Conservation (phyloP, 1,140 invertebrate species). For the Thaumatotibia leucotreta region DNA sequence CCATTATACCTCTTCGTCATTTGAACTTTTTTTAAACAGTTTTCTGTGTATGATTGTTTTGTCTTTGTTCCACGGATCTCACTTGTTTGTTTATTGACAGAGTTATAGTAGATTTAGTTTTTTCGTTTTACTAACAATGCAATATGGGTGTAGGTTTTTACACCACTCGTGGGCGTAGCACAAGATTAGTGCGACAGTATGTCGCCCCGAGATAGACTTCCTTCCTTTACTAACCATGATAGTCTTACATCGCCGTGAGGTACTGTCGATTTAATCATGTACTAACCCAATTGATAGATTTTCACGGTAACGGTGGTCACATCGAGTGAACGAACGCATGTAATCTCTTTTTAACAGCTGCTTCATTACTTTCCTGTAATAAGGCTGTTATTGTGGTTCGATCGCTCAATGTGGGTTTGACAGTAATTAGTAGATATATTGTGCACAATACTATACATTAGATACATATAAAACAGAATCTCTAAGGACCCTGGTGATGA, state of each 20-base stretch:
- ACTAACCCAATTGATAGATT: too few species aligned
- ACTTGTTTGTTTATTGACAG: conserved; percentile 7
- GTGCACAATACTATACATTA: background rate
- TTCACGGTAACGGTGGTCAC: background rate
- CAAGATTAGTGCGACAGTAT: too few species aligned
- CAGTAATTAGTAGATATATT: background rate
- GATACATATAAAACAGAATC: background rate
- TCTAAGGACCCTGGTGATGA: background rate
- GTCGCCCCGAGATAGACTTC: too few species aligned
- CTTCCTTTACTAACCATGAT: too few species aligned
- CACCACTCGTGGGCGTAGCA: too few species aligned
- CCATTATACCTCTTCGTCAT: background rate
- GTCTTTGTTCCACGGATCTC: conserved; percentile 10
- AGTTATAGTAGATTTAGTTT: background rate
- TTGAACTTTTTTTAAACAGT: background rate
- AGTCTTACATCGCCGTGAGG: too few species aligned
- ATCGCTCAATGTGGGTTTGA: background rate
- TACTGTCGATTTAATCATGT: too few species aligned
- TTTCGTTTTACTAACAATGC: background rate
- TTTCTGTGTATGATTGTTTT: background rate
- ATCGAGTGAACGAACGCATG: background rate
- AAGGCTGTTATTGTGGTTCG: background rate
- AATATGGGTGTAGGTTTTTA: background rate
- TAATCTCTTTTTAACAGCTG: background rate
- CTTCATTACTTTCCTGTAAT: too few species aligned